Percentiles rank a stretch among this genome's conserved stretches.
Evolutionary conservation across 2,113 vertebrate genomes (phyloP).

Genomic region (Orthonyx spaldingii): DNA sequence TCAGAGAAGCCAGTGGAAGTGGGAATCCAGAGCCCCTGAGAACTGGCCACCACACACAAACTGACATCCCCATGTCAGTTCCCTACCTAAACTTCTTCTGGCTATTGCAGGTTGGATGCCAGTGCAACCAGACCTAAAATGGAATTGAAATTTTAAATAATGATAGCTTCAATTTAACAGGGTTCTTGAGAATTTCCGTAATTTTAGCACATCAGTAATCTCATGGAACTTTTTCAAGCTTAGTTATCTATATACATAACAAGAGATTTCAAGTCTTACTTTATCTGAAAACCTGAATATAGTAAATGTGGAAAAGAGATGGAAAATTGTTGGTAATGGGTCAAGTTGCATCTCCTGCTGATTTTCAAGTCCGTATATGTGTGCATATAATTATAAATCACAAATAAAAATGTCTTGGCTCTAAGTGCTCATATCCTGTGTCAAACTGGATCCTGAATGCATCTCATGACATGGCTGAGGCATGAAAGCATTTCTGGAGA

Average conservation of each 20-base stretch:
- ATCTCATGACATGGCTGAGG: constrained; percentile 25
- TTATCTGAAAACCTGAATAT: neutral
- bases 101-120: neutral
- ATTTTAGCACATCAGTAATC: neutral
- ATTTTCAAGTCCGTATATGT: neutral
- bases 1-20: neutral
- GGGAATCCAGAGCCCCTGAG: neutral
- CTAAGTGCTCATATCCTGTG: constrained; percentile 2
- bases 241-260: neutral
- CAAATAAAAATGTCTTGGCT: constrained; percentile 44
- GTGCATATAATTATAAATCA: constrained; percentile 10
- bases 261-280: neutral
- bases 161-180: neutral
- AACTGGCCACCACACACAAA: neutral
- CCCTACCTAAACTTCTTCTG: neutral
- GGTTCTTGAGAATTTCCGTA: neutral
- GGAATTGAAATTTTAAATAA: neutral
- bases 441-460: constrained; percentile 24
- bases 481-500: constrained; percentile 41
- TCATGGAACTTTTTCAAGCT: neutral
- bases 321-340: neutral
- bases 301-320: neutral
- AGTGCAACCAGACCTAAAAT: constrained; percentile 20
- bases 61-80: neutral
- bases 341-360: neutral